Evolutionary conservation across 2,797 vertebrate species (phyloP), one percentile per base, ranked within the genome.

Genomic region (Cyclopterus lumpus): DNA sequence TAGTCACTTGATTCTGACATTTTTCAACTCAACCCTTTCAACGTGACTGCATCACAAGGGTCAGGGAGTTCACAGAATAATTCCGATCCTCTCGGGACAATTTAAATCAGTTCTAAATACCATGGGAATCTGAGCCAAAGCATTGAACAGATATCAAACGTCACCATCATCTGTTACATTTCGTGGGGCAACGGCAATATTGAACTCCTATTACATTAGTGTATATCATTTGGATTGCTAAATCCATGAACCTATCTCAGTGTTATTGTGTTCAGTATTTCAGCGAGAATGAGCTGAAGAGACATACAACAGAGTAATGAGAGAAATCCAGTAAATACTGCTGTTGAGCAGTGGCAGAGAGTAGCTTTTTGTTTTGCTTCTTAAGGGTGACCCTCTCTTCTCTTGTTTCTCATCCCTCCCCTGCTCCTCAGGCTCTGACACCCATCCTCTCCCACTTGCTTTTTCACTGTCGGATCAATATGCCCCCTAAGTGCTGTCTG

Each of bases 391-490:
- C 63, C 62, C 62, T 68, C 59, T 55, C 28, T 48, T 54, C 65
- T 88, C 67, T 57, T 20, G 12, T 80, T 86, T 80, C 55, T 62
- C 69, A 30, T 44, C 15, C 36, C 42, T 51, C 55, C 16, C n/a
- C 8, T 66, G 38, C 70, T 44, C 57, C 42, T 14, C 48, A 22
- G 28, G 42, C 73, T 73, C 78, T 69, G 75, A 83, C 80, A 79
- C 73, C 76, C 80, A 71, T 86, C 75, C 65, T 71, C 75, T 69
- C 53, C 74, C 71, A 57, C 82, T 84, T 88, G 28, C 76, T 80
- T 88, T 89, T 88, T 60, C 81, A 64, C 80, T 66, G 79, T 60
- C 10, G 11, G 85, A 93, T 93, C 93, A 82, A 93, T 93, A 89
- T 9, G 8, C 30, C 64, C 81, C 65, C 76, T 84, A 86, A 93